These are phyloP conservation scores for Nixonia krombeini DNA, from an alignment of 1,140 invertebrate genomes.

Conservation along the genomic window DNA sequence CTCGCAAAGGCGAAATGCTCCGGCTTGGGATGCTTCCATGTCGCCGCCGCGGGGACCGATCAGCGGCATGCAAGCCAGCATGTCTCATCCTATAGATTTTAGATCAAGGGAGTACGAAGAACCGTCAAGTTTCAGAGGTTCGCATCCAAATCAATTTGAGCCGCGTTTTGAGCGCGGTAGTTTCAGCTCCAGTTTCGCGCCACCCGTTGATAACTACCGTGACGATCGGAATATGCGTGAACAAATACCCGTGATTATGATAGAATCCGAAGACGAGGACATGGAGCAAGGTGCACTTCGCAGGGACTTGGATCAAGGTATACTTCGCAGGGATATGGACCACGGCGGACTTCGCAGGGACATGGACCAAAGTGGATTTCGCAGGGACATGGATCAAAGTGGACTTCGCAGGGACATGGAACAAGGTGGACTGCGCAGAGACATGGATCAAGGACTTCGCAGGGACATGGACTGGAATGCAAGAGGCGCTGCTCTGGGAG, in stretches of 20 bases:
- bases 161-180: neutral
- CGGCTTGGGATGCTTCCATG: neutral
- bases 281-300: too few relatives aligned
- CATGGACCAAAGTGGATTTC: too few relatives aligned
- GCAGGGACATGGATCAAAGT: constrained; percentile 7
- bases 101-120: constrained; percentile 8
- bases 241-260: neutral
- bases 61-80: neutral
- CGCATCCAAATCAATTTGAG: neutral
- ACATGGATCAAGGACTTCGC: too few relatives aligned
- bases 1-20: constrained; percentile 46
- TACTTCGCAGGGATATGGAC: too few relatives aligned
- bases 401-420: too few relatives aligned
- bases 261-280: too few relatives aligned
- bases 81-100: constrained; percentile 9
- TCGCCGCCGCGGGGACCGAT: constrained; percentile 10
- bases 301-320: too few relatives aligned
- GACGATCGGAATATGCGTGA: neutral
- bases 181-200: neutral
- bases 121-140: neutral
- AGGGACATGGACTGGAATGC: constrained; percentile 13
- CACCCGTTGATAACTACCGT: neutral
- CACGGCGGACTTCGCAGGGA: too few relatives aligned
- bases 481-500: constrained; percentile 22
- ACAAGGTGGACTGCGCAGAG: too few relatives aligned